phyloP scores from a whole-genome alignment of 1,140 invertebrate species.

The Brevipalpus yothersi region DNA sequence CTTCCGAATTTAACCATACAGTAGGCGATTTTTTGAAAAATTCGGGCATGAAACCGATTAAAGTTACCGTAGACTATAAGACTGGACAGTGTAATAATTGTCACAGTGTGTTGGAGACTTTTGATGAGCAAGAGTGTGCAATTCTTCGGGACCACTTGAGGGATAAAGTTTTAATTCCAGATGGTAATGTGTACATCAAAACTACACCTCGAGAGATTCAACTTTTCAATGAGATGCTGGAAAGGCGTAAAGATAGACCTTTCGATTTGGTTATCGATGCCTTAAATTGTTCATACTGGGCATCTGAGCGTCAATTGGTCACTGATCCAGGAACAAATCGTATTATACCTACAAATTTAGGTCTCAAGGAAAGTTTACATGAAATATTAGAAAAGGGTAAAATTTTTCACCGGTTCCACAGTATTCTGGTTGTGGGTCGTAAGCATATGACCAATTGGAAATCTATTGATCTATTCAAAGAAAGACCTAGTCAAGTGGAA shows the following conservation, averaged over 20 bases:
- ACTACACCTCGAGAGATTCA: not conserved
- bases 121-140: not conserved
- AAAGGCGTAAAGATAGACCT: not conserved
- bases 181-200: not conserved
- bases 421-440: not conserved
- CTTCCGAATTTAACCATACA: too few relatives aligned
- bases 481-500: not conserved
- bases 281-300: not conserved
- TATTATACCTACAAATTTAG: not conserved
- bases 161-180: not conserved
- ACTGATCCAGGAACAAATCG: not conserved
- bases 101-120: not conserved
- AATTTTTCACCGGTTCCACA: not conserved
- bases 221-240: not conserved
- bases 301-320: not conserved
- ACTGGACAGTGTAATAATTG: too few relatives aligned
- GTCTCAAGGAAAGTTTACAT: not conserved
- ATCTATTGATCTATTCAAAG: not conserved
- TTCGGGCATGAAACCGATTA: too few relatives aligned
- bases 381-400: not conserved
- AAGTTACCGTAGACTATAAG: too few relatives aligned
- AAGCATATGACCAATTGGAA: not conserved
- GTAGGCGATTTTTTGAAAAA: too few relatives aligned
- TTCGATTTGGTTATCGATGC: not conserved
- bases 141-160: not conserved